These are phyloP conservation scores for Columba janthina DNA, from an alignment of 2,113 vertebrate genomes.

Conservation along the genomic window DNA sequence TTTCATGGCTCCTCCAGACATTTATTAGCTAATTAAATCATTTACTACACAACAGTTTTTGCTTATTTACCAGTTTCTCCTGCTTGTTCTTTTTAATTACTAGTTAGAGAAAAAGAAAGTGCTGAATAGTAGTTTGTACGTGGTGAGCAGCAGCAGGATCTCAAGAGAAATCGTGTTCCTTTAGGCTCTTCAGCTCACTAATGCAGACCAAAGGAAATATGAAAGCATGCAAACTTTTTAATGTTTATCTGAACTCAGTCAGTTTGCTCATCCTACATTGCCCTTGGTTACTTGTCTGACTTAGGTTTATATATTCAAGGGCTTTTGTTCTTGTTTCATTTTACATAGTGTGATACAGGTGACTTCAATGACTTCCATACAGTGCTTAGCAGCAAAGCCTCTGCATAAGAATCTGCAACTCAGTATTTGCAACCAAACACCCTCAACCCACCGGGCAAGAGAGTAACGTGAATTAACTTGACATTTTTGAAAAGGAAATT, in stretches of 20 bases:
- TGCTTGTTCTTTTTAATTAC: not conserved
- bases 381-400: not conserved
- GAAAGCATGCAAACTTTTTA: conserved; percentile 14
- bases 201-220: conserved; percentile 38
- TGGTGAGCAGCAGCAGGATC: not conserved
- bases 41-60: not conserved
- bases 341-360: not conserved
- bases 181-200: conserved; percentile 24
- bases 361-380: not conserved
- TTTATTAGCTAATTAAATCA: not conserved
- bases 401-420: not conserved
- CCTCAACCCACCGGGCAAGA: not conserved
- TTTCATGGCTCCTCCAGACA: not conserved
- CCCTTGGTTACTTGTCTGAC: conserved; percentile 32
- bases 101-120: not conserved
- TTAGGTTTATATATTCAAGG: conserved; percentile 15
- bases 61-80: conserved; percentile 3
- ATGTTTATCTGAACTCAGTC: not conserved
- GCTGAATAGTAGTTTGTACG: conserved; percentile 24
- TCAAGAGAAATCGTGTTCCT: conserved; percentile 25
- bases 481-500: not conserved
- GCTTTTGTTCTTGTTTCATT: conserved; percentile 1
- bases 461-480: not conserved
- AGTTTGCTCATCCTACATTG: conserved; percentile 29
- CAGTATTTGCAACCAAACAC: not conserved